Evolutionary conservation across 2,797 vertebrate species (phyloP).

Genomic region (Tokudaia muenninki): DNA sequence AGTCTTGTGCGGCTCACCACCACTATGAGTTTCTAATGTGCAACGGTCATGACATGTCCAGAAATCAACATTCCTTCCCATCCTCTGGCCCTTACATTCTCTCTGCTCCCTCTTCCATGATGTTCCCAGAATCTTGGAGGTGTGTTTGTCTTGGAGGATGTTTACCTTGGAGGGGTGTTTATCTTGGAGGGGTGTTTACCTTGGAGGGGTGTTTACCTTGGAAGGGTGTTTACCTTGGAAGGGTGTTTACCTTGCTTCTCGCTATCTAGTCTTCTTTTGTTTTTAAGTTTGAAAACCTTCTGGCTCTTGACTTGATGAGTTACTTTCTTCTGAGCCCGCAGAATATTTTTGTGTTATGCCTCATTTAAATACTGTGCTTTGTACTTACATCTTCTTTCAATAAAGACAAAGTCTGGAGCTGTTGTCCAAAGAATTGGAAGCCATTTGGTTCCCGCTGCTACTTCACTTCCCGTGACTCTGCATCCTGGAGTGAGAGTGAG

Average conservation of each 20-base stretch:
- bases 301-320: background rate
- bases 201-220: too few relatives aligned
- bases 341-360: background rate
- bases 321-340: background rate
- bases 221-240: too few relatives aligned
- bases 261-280: background rate
- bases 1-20: background rate
- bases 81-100: background rate
- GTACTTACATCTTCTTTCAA: background rate
- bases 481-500: constrained; percentile 49
- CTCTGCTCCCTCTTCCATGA: background rate
- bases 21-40: background rate
- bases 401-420: constrained; percentile 67
- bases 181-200: too few relatives aligned
- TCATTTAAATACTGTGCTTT: background rate
- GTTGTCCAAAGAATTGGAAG: constrained; percentile 70
- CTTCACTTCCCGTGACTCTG: background rate
- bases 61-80: background rate
- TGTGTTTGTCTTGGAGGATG: too few relatives aligned
- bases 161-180: too few relatives aligned
- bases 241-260: background rate
- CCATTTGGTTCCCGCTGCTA: constrained; percentile 51
- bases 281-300: background rate
- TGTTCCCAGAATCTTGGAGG: background rate
- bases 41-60: background rate